These are phyloP conservation scores for Dascyllus trimaculatus DNA, from an alignment of 2,113 vertebrate species.

Conservation along the genomic window DNA sequence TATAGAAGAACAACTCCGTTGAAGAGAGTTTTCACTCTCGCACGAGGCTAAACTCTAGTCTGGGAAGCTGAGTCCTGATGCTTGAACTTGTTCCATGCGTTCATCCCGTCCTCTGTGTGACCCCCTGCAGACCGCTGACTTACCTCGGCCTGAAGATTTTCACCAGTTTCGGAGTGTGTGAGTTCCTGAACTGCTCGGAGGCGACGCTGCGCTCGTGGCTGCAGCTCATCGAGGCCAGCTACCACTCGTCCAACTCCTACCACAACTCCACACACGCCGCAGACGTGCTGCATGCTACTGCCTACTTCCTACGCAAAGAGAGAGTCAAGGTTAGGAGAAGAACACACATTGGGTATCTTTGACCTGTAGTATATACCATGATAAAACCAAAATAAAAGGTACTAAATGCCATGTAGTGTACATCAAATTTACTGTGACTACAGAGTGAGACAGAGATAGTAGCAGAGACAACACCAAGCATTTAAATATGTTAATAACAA, in stretches of 20 bases:
- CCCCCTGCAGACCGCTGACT: conserved; percentile 88
- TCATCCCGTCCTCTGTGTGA: neutral
- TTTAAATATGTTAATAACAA: no score
- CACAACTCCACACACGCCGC: conserved; percentile 97
- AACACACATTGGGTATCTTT: neutral
- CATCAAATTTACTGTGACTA: no score
- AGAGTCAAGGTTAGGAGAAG: conserved; percentile 90
- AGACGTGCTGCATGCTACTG: conserved; percentile 94
- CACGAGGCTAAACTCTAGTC: no score
- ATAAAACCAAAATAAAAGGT: neutral
- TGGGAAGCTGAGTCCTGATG: no score
- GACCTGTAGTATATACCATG: neutral
- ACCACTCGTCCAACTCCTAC: conserved; percentile 96
- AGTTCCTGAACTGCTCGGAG: conserved; percentile 94
- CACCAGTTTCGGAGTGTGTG: conserved; percentile 91
- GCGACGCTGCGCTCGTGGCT: conserved; percentile 92
- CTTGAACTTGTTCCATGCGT: neutral
- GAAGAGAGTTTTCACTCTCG: no score
- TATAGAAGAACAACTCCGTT: no score
- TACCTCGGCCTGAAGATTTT: conserved; percentile 96
- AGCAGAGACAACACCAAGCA: no score
- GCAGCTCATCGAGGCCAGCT: conserved; percentile 95
- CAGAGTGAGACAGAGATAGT: no score
- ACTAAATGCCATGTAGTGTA: no score
- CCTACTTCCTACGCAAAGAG: conserved; percentile 94